Percentiles rank a stretch among this genome's conserved stretches.
Conservation (phyloP, 2,888 invertebrate genomes). For the Dolomedes plantarius region DNA sequence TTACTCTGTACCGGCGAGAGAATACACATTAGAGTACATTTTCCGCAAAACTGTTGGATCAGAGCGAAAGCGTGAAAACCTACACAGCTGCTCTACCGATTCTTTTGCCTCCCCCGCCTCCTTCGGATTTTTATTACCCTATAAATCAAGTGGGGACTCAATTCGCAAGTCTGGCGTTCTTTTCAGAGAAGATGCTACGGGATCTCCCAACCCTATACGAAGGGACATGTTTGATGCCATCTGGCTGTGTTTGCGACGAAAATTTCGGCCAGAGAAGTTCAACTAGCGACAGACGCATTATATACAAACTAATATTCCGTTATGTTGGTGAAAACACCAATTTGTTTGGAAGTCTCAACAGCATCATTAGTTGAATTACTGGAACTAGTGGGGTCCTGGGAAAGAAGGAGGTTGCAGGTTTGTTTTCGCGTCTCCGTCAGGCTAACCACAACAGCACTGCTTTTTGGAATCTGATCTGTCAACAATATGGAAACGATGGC, state of each 20-base stretch:
- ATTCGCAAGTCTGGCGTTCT: slow-evolving; percentile 55
- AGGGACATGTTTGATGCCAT: not conserved
- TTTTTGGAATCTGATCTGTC: too few relatives aligned
- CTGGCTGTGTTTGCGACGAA: slow-evolving; percentile 10
- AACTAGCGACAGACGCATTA: not conserved
- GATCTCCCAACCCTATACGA: slow-evolving; percentile 7
- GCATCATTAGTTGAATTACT: not conserved
- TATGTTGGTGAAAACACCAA: not conserved
- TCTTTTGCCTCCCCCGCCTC: slow-evolving; percentile 48
- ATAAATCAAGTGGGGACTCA: slow-evolving; percentile 60
- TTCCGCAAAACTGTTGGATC: not conserved
- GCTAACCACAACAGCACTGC: too few relatives aligned
- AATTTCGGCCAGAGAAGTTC: not conserved
- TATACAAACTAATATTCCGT: not conserved
- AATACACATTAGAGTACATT: too few relatives aligned
- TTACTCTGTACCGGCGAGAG: too few relatives aligned
- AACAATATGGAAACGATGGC: too few relatives aligned
- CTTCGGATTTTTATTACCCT: slow-evolving; percentile 66
- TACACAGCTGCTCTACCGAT: slow-evolving; percentile 32
- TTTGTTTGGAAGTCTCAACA: not conserved
- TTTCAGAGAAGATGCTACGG: slow-evolving; percentile 31
- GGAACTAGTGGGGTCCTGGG: not conserved
- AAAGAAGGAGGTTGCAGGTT: too few relatives aligned
- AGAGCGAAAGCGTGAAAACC: not conserved
- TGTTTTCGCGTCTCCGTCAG: too few relatives aligned